Evolutionary conservation across 2,113 vertebrate genomes (phyloP), one percentile per base, ranked within the genome.

Genomic region (Pedionomus torquatus): DNA sequence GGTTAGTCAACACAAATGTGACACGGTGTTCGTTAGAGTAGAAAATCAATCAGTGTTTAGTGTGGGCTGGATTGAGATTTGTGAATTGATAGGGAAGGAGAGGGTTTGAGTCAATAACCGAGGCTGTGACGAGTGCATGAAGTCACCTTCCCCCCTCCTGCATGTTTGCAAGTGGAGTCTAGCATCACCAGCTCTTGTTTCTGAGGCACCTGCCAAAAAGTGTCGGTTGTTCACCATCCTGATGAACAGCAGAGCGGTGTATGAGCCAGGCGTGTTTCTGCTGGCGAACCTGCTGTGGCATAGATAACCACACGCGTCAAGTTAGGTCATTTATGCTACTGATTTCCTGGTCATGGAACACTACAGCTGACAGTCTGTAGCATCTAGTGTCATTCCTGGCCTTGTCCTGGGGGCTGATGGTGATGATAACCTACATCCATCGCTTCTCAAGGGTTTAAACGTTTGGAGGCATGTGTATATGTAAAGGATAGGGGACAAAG

Each of bases 1-100:
- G 72, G 82, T 87, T 68, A 82, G 61, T 89, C 92, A 93, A 92
- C 90, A 78, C 64, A 91, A 49, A 90, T 69, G 88, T 93, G 94
- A 86, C 83, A 44, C 28, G 0, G 37, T 16, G 72, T 80, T 96
- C 4, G 1, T 89, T 58, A 63, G 76, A 84, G 87, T 7, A 65
- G 77, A 91, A 89, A 92, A 92, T 89, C 93, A 86, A 39, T 84
- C 55, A 13, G 64, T 37, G 60, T 95, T 92, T 75, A 90, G 24
- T 44, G 86, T 72, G 72, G 92, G 77, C 83, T 92, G 84, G 46
- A 51, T 24, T 66, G 87, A 83, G 84, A 74, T 94, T 39, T 83
- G 58, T 14, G 7, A 20, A 43, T 87, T 95, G 96, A 76, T 84
- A 78, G 84, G 76, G 83, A 61, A 39, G 6, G 25, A 51, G 70